Evolutionary conservation across 2,888 invertebrate genomes (phyloP), one percentile per base, ranked within the genome.

Genomic region (Panorpa germanica): DNA sequence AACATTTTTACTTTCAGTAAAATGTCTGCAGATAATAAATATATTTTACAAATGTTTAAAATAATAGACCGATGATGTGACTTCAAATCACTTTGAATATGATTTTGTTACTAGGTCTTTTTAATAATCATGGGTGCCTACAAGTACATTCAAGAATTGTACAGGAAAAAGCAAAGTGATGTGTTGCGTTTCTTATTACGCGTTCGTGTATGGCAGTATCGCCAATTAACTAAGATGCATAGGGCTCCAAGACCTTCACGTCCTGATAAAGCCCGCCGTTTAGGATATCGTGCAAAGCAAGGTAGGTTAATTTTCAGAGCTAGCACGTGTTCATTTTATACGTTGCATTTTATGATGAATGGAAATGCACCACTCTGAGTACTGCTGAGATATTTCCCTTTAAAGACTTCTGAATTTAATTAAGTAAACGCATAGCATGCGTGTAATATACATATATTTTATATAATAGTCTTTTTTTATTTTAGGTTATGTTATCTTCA

Each of bases 131-230:
- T 98, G 98, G 98, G 98, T 59, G 96, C 95, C 49, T 96, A 98
- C 69, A 91, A 95, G 61, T 99, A 96, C 63, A 90, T 98, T 67
- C 91, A 93, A 59, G 98, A 99, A 60, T 65, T 98, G 49, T 96
- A 93, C 60, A 78, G 96, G 47, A 98, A 99, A 66, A 99, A 99
- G 67, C 96, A 99, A 64, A 88, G 91, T 57, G 98, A 99, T 77
- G 93, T 93, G 45, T 76, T 99, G 69, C 76, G 96, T 44, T 99
- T 91, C 56, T 65, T 98, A 51, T 71, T 93, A 42, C 83, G 98
- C 52, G 71, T 98, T 38, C 70, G 98, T 46, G 90, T 91, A 45
- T 99, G 98, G 98, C 95, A 98, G 52, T 93, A 86, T 48, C 81
- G 98, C 41, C 98, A 99, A 57, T 63, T 96, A 50, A 85, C 91